These are phyloP conservation scores for Brachymystax lenok DNA, from an alignment of 2,797 vertebrate species.

Conservation along the genomic window DNA sequence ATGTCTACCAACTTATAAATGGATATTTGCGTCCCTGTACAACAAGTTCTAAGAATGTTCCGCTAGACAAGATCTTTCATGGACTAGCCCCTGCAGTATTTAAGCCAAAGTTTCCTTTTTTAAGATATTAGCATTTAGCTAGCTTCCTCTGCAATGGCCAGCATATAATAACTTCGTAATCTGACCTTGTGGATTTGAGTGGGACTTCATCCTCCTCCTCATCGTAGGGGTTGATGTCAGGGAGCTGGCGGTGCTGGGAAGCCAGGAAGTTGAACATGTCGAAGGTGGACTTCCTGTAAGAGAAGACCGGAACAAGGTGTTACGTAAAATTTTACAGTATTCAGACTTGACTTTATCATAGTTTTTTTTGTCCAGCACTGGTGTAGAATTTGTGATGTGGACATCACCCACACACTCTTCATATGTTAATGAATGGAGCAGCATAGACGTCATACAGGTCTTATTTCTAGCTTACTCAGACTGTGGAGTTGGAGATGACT, in stretches of 20 bases:
- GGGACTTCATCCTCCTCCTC: constrained; percentile 93
- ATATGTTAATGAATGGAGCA: background rate
- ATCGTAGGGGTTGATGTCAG: constrained; percentile 85
- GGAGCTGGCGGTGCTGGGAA: constrained; percentile 90
- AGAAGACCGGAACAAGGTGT: constrained; percentile 1
- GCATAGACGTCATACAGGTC: background rate
- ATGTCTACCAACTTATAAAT: no score
- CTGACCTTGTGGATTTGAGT: constrained; percentile 89
- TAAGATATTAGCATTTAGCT: no score
- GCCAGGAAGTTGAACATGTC: constrained; percentile 97
- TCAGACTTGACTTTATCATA: background rate
- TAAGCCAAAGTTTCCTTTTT: no score
- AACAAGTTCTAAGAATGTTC: no score
- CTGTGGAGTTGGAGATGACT: background rate
- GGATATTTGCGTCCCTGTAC: no score
- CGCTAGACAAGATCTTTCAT: no score
- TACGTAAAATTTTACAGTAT: background rate
- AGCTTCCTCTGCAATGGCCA: no score
- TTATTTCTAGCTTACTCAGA: background rate
- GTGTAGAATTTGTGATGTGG: background rate
- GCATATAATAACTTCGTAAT: background rate
- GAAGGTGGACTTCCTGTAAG: constrained; percentile 88
- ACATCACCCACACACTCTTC: background rate
- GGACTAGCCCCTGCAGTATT: no score
- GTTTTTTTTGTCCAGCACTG: background rate